Evolutionary conservation across 2,888 invertebrate species (phyloP).

Genomic region (Dilophus febrilis): DNA sequence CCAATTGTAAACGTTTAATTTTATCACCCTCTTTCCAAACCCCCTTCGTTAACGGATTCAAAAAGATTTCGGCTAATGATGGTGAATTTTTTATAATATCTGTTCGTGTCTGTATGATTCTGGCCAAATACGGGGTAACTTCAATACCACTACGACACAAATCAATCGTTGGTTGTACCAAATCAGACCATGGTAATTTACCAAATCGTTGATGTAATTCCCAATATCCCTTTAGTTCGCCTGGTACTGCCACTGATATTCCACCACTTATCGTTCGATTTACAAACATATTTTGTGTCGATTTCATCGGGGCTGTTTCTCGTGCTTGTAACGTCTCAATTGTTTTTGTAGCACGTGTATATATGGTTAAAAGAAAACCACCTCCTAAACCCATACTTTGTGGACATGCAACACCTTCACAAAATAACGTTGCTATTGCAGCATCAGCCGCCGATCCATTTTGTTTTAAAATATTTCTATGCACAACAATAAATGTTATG

Average conservation of each 20-base stretch:
- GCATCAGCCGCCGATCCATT: conserved; percentile 68
- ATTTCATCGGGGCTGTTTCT: conserved; percentile 51
- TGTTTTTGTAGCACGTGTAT: conserved; percentile 38
- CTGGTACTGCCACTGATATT: conserved; percentile 33
- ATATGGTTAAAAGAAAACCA: conserved; percentile 64
- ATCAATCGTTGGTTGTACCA: conserved; percentile 44
- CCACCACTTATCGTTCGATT: conserved; percentile 17
- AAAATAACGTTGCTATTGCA: conserved; percentile 65
- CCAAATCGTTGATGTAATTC: conserved; percentile 57
- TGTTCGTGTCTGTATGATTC: conserved; percentile 35
- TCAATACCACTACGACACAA: conserved; percentile 45
- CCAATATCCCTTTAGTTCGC: conserved; percentile 66
- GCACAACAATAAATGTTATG: no score
- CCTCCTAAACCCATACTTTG: conserved; percentile 68
- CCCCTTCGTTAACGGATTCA: conserved; percentile 35
- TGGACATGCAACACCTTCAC: conserved; percentile 64
- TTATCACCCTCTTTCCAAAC: conserved; percentile 39
- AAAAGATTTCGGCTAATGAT: conserved; percentile 45
- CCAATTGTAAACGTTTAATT: conserved; percentile 43
- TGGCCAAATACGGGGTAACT: conserved; percentile 44
- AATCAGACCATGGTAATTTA: conserved; percentile 49
- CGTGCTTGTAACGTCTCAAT: conserved; percentile 52
- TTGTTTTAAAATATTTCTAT: conserved; percentile 23
- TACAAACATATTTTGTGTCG: conserved; percentile 40
- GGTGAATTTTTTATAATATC: conserved; percentile 38